phyloP scores from a whole-genome alignment of 2,113 vertebrate species.

The Pteropus alecto region DNA sequence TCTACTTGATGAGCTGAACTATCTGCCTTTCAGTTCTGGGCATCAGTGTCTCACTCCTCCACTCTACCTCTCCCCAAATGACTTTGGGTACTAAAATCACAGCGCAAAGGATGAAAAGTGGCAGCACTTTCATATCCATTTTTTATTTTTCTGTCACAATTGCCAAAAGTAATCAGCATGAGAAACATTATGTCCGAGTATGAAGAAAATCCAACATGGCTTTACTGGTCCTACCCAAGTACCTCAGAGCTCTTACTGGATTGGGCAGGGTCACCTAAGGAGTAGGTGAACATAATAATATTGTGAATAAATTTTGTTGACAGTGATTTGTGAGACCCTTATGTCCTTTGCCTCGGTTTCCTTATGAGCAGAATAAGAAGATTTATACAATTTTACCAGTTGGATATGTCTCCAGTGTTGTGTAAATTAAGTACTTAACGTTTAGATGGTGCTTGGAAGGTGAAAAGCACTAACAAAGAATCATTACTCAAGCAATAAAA shows the following conservation, averaged over 20 bases:
- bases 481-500: slow-evolving; percentile 61
- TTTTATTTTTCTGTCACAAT: background rate
- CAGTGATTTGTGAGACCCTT: background rate
- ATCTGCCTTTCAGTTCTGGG: background rate
- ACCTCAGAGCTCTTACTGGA: background rate
- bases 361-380: slow-evolving; percentile 21
- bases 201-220: background rate
- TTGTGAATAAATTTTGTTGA: background rate
- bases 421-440: slow-evolving; percentile 41
- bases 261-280: background rate
- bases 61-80: background rate
- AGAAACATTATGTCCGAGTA: background rate
- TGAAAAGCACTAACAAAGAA: slow-evolving; percentile 47
- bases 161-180: background rate
- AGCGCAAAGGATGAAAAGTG: background rate
- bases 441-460: slow-evolving; percentile 46
- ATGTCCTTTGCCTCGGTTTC: slow-evolving; percentile 55
- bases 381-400: slow-evolving; percentile 35
- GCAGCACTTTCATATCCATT: background rate
- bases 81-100: background rate
- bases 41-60: background rate
- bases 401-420: background rate
- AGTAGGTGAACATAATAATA: background rate
- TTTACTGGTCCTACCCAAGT: background rate
- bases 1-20: background rate